Percentiles rank a stretch among this genome's conserved stretches.
Conservation (phyloP, 2,113 vertebrate genomes). For the Ramphastos sulfuratus region DNA sequence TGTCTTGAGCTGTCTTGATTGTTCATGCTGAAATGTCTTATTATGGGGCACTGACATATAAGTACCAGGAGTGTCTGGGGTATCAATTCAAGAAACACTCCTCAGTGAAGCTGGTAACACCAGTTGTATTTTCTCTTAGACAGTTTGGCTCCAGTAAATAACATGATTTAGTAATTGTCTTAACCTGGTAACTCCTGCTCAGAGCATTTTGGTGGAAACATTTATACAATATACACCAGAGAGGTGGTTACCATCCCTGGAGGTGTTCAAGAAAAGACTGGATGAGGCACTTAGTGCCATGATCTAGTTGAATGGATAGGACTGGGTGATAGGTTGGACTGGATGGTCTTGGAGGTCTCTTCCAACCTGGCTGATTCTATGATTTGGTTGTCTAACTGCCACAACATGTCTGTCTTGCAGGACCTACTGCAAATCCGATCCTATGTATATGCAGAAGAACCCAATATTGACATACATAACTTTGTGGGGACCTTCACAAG, state of each 20-base stretch:
- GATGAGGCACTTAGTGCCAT: too few species aligned
- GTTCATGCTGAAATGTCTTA: neutral
- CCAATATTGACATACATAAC: constrained; percentile 97
- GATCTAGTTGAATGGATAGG: too few species aligned
- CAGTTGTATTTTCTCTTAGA: neutral
- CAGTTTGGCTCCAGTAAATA: neutral
- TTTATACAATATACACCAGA: neutral
- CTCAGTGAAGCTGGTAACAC: neutral
- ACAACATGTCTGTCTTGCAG: constrained; percentile 57
- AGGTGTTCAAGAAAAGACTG: too few species aligned
- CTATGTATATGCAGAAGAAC: constrained; percentile 92
- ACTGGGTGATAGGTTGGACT: too few species aligned
- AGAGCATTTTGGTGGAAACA: neutral
- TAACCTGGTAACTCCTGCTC: neutral
- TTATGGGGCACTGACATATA: neutral
- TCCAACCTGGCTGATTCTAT: too few species aligned
- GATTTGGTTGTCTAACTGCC: neutral
- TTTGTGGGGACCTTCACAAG: constrained; percentile 96
- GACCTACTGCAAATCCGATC: constrained; percentile 94
- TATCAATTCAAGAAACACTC: neutral
- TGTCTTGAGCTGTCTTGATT: neutral
- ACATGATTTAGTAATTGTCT: neutral
- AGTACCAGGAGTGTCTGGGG: neutral
- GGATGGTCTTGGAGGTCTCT: too few species aligned
- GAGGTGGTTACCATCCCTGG: too few species aligned